Conservation (phyloP, 23 tunicate species). For the Phallusia fumigata region DNA sequence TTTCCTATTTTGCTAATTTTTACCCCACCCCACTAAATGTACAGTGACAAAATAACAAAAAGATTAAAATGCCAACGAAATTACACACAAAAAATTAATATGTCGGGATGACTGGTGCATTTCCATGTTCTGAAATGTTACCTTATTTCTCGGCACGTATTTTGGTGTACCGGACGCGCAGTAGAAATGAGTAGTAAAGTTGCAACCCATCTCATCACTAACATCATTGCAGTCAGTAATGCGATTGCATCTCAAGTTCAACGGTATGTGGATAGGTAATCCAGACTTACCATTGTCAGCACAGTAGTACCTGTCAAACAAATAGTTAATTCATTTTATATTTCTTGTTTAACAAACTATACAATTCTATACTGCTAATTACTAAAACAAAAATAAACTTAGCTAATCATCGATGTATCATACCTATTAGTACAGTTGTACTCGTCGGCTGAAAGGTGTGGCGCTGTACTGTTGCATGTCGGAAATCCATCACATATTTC, state of each 20-base stretch:
- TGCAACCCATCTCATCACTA: slow-evolving; percentile 80
- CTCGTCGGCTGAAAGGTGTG: slow-evolving; percentile 63
- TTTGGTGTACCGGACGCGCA: slow-evolving; percentile 38
- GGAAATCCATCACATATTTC: slow-evolving; percentile 94
- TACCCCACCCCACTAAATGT: no score
- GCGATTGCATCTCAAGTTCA: slow-evolving; percentile 30
- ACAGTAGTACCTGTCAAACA: slow-evolving; percentile 51
- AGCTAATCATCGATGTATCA: no score
- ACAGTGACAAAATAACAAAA: no score
- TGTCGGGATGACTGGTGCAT: no score
- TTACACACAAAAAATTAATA: no score
- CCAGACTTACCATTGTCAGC: slow-evolving; percentile 31
- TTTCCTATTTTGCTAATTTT: no score
- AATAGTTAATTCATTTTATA: not conserved
- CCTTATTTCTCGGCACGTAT: slow-evolving; percentile 41
- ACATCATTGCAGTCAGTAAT: slow-evolving; percentile 66
- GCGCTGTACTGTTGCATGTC: slow-evolving; percentile 39
- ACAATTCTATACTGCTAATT: no score
- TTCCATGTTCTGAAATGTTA: not conserved
- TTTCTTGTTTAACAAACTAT: no score
- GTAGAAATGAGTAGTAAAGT: slow-evolving; percentile 63
- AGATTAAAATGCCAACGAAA: no score
- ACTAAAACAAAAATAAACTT: no score
- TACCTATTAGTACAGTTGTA: slow-evolving; percentile 61
- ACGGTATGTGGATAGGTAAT: slow-evolving; percentile 66